These are phyloP conservation scores for Caenorhabditis sp. DNA, from an alignment of 2,888 invertebrate species.

Conservation along the genomic window DNA sequence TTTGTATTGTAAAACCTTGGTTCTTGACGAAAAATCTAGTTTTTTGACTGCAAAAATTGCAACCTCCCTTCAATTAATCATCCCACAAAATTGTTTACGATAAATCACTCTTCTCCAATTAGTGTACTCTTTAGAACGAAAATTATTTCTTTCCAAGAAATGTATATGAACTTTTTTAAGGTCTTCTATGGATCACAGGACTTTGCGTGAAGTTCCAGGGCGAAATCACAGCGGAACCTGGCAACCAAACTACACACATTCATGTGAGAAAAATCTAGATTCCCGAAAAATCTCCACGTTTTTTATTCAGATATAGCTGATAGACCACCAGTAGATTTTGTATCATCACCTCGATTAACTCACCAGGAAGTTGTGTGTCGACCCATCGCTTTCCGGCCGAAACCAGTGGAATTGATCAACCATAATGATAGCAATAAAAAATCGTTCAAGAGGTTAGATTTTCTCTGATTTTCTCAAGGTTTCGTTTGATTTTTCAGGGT, in stretches of 20 bases:
- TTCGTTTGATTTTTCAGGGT: conserved; percentile 27
- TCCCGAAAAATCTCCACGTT: neutral
- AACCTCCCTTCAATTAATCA: too few species aligned
- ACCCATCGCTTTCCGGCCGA: conserved; percentile 33
- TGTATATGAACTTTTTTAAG: conserved; percentile 10
- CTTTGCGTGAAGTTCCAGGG: conserved; percentile 21
- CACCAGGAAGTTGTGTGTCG: conserved; percentile 33
- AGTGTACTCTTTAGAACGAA: too few species aligned
- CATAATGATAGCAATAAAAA: conserved; percentile 28
- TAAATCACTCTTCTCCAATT: too few species aligned
- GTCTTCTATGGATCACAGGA: conserved; percentile 34
- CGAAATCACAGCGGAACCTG: conserved; percentile 31
- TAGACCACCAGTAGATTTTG: conserved; percentile 36
- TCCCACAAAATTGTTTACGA: too few species aligned
- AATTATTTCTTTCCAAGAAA: too few species aligned
- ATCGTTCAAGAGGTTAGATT: conserved; percentile 25
- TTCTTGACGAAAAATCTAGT: too few species aligned
- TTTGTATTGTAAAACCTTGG: neutral
- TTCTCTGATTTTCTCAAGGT: too few species aligned
- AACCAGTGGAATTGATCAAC: conserved; percentile 27
- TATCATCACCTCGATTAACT: conserved; percentile 28
- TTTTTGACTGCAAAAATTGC: too few species aligned
- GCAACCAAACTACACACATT: conserved; percentile 29
- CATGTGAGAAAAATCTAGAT: conserved; percentile 12
- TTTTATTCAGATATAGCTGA: conserved; percentile 30